These are phyloP conservation scores for Amblyraja radiata DNA, from an alignment of 2,797 vertebrate species.

Conservation along the genomic window DNA sequence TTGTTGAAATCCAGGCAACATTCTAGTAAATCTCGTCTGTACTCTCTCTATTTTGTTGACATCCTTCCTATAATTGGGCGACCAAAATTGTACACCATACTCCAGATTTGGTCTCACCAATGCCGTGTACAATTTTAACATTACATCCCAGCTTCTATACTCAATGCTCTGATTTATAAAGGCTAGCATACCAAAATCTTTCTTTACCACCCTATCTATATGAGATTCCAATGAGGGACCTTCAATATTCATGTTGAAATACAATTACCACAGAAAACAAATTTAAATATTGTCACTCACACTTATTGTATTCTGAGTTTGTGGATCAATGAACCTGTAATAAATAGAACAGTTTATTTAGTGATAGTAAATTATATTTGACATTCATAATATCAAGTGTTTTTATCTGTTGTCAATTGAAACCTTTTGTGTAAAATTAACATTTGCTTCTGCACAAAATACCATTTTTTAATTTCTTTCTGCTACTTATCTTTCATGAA, in stretches of 20 bases:
- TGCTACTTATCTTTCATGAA: not conserved
- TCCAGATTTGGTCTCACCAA: too few species aligned
- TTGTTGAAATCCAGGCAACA: too few species aligned
- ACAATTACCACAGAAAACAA: not conserved
- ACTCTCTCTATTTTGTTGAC: too few species aligned
- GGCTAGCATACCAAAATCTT: too few species aligned
- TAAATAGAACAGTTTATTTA: constrained; percentile 34
- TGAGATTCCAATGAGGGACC: too few species aligned
- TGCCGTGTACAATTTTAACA: too few species aligned
- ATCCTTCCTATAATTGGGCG: too few species aligned
- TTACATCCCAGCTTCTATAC: too few species aligned
- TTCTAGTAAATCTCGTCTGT: too few species aligned
- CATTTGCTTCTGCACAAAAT: not conserved
- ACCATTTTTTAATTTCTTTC: not conserved
- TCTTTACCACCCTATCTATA: too few species aligned
- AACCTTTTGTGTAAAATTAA: not conserved
- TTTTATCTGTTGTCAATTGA: not conserved
- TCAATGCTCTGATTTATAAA: too few species aligned
- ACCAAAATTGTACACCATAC: too few species aligned
- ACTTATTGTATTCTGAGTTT: constrained; percentile 88
- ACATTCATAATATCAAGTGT: not conserved
- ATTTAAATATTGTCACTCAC: constrained; percentile 65
- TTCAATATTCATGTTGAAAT: not conserved
- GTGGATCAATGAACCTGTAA: constrained; percentile 88
- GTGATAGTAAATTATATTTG: not conserved